Conservation (phyloP, 2,888 invertebrate species). For the Empis stercorea region DNA sequence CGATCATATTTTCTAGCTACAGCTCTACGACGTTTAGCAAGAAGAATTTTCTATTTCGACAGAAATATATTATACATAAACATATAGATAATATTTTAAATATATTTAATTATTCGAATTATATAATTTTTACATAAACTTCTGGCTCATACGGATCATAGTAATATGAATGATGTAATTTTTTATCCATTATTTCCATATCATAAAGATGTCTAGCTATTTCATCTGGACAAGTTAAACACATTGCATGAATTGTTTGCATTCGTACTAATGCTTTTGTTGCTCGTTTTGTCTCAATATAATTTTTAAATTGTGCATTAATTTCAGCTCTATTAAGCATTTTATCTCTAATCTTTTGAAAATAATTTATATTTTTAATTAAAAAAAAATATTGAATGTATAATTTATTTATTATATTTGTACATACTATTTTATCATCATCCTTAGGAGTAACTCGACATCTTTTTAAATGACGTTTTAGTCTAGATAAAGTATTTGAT, state of each 20-base stretch:
- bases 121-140: conserved; percentile 6
- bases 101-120: no score
- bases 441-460: neutral
- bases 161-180: conserved; percentile 6
- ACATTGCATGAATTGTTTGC: conserved; percentile 1
- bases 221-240: neutral
- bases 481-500: conserved; percentile 4
- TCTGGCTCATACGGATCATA: conserved; percentile 6
- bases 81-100: no score
- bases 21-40: conserved; percentile 7
- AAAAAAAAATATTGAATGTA: no score
- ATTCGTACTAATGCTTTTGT: conserved; percentile 6
- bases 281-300: conserved; percentile 1
- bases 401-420: no score
- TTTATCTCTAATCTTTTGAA: no score
- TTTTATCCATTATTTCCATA: conserved; percentile 10
- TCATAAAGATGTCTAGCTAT: conserved; percentile 3
- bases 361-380: no score
- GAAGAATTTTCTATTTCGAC: conserved; percentile 7
- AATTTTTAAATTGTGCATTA: conserved; percentile 6
- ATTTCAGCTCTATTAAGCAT: conserved; percentile 2
- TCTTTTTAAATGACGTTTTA: neutral
- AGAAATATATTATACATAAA: no score
- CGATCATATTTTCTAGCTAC: conserved; percentile 6
- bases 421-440: neutral